Percentiles rank a stretch among this genome's conserved stretches.
Conservation (phyloP, 1,140 invertebrate species). For the Hirudo medicinalis region DNA sequence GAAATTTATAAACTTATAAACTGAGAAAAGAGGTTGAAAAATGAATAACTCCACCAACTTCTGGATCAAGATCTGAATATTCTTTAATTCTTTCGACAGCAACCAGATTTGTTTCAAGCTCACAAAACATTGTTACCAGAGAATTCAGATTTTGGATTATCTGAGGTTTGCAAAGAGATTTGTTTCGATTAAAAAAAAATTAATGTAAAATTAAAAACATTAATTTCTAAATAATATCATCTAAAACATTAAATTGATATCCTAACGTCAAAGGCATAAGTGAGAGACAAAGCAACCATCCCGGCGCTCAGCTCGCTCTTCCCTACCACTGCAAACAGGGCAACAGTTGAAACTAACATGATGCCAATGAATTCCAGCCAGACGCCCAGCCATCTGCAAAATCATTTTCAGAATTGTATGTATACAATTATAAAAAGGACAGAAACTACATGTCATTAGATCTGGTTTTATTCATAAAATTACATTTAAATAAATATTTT, state of each 20-base stretch:
- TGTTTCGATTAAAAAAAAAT: not conserved
- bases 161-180: not conserved
- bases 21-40: not conserved
- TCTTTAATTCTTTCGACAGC: slow-evolving; percentile 96
- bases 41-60: not conserved
- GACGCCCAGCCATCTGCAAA: slow-evolving; percentile 69
- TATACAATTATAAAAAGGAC: too few relatives aligned
- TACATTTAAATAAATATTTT: too few relatives aligned
- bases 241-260: not conserved
- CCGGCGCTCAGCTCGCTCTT: not conserved
- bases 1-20: not conserved
- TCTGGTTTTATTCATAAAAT: too few relatives aligned
- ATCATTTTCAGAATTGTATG: slow-evolving; percentile 24
- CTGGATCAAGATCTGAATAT: slow-evolving; percentile 57
- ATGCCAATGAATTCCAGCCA: slow-evolving; percentile 66
- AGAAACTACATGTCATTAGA: too few relatives aligned
- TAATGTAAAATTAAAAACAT: too few relatives aligned
- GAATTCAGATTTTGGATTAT: slow-evolving; percentile 19
- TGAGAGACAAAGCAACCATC: slow-evolving; percentile 3
- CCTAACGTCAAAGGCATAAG: not conserved
- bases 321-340: not conserved
- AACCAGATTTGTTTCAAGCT: slow-evolving; percentile 93
- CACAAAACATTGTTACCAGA: slow-evolving; percentile 62
- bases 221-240: not conserved
- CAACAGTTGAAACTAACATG: slow-evolving; percentile 1